phyloP scores from a whole-genome alignment of 1,140 invertebrate genomes.

The Drosophila repleta region DNA sequence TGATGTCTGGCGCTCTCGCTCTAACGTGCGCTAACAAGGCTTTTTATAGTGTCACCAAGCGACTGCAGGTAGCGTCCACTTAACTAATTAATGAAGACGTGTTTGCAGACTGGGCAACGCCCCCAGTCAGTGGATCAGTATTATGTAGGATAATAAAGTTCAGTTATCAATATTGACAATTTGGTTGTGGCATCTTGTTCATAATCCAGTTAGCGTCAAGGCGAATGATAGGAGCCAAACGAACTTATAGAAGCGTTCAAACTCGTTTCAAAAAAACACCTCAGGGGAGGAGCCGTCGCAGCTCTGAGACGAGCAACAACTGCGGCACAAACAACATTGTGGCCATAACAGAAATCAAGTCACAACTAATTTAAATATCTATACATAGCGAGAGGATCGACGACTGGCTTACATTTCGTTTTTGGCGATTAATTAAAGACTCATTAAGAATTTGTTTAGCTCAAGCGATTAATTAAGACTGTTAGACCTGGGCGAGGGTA shows the following conservation, averaged over 20 bases:
- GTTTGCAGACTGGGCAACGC: conserved; percentile 29
- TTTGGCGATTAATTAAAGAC: conserved; percentile 76
- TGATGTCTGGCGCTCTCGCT: not conserved
- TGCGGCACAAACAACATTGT: conserved; percentile 12
- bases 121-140: conserved; percentile 8
- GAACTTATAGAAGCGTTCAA: conserved; percentile 61
- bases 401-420: conserved; percentile 49
- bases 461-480: conserved; percentile 69
- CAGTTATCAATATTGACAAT: conserved; percentile 39
- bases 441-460: conserved; percentile 79
- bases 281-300: conserved; percentile 62
- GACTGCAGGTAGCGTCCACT: conserved; percentile 5
- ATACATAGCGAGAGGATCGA: conserved; percentile 31
- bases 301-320: conserved; percentile 2
- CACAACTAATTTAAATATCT: conserved; percentile 63
- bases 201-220: conserved; percentile 49
- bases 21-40: not conserved
- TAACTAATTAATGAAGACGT: conserved; percentile 10
- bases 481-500: conserved; percentile 54
- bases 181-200: conserved; percentile 50
- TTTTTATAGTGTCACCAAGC: conserved; percentile 18
- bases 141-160: conserved; percentile 37
- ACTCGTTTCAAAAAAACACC: conserved; percentile 71
- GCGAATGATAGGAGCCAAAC: conserved; percentile 27
- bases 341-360: conserved; percentile 64